These are phyloP conservation scores for Potamilus streckersoni DNA, from an alignment of 1,140 invertebrate species.

Conservation along the genomic window DNA sequence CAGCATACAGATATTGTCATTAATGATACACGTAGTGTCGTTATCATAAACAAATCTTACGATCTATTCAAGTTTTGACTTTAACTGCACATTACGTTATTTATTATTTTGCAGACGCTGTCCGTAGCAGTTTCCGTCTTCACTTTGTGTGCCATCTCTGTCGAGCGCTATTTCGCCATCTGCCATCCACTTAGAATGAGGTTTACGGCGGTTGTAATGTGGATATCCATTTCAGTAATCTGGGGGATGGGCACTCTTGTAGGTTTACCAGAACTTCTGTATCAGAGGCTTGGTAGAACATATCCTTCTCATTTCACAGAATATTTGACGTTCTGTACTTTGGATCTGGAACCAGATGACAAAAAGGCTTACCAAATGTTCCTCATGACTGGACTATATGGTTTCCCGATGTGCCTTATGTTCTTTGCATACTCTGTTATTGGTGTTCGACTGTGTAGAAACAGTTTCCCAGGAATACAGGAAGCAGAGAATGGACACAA, in stretches of 20 bases:
- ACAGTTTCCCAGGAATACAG: constrained; percentile 2
- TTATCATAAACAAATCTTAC: no score
- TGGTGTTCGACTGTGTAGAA: constrained; percentile 10
- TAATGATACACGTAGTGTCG: no score
- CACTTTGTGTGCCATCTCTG: constrained; percentile 88
- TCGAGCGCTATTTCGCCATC: constrained; percentile 93
- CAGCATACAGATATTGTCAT: no score
- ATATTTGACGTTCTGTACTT: constrained; percentile 24
- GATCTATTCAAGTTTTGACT: no score
- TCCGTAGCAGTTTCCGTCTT: constrained; percentile 89
- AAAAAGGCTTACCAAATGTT: constrained; percentile 75
- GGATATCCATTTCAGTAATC: constrained; percentile 78
- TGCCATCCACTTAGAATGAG: constrained; percentile 86
- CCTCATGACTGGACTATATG: constrained; percentile 69
- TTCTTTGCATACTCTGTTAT: constrained; percentile 25
- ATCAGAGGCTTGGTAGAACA: constrained; percentile 25
- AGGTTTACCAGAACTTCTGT: constrained; percentile 47
- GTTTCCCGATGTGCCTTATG: constrained; percentile 38
- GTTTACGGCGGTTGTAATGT: constrained; percentile 79
- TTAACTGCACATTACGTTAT: background rate
- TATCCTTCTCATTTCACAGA: constrained; percentile 27
- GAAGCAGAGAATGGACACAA: no score
- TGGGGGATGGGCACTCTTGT: constrained; percentile 83
- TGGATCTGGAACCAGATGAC: constrained; percentile 20
- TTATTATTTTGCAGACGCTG: constrained; percentile 75